phyloP scores from a whole-genome alignment of 2,113 vertebrate genomes.

The Pteropus alecto region DNA sequence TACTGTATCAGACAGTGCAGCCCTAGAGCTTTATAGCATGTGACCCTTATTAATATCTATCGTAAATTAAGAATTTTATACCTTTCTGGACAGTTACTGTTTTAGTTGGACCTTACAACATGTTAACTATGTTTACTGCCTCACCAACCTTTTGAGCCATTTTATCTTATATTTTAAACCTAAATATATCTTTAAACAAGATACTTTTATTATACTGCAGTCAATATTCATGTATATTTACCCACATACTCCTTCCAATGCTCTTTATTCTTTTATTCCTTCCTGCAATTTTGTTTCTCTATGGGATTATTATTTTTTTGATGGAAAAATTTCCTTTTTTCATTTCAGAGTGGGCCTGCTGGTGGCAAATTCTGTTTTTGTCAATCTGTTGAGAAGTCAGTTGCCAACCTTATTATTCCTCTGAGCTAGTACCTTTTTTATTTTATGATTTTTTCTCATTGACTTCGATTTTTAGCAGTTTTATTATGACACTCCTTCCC shows the following conservation, averaged over 20 bases:
- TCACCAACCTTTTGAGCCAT: background rate
- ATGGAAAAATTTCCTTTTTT: background rate
- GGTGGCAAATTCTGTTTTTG: background rate
- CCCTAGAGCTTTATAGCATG: background rate
- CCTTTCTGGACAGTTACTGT: background rate
- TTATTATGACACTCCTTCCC: background rate
- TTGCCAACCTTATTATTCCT: background rate
- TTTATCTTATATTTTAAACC: background rate
- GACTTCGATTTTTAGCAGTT: background rate
- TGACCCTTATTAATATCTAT: background rate
- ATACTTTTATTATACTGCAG: background rate
- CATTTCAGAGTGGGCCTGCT: background rate
- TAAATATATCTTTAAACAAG: background rate
- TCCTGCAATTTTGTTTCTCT: background rate
- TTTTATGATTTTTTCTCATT: background rate
- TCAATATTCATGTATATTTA: background rate
- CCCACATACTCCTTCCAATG: background rate
- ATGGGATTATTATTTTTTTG: background rate
- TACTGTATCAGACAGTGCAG: background rate
- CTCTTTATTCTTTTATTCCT: background rate
- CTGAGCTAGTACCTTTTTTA: background rate
- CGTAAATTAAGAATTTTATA: background rate
- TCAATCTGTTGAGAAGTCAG: background rate
- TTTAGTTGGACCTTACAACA: background rate
- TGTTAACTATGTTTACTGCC: background rate